Evolutionary conservation across 2,888 invertebrate genomes (phyloP), one percentile per base, ranked within the genome.

Genomic region (Eulithis testata): DNA sequence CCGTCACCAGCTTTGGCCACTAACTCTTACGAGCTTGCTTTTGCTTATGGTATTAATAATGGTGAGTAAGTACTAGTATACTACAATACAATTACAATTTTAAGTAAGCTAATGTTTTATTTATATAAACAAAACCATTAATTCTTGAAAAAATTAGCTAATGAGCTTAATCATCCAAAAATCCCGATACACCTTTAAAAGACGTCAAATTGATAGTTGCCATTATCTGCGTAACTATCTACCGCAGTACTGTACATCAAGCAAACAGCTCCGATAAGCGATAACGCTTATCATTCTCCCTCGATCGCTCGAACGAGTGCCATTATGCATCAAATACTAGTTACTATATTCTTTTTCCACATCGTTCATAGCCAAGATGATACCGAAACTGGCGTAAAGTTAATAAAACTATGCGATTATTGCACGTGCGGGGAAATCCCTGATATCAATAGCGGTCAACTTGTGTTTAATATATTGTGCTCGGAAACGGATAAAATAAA

Each of bases 371-470:
- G 83, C 58, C 85, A 90, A 12, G 66, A 76, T 50, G 2, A 21
- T 21, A 21, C 21, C 21, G 73, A 83, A 66, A 78, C 80, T 70
- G 79, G 76, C 68, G 68, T 72, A 31, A 83, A 82, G 70, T 71
- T 84, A 36, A 82, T 91, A 73, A 83, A 86, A 73, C 76, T 93
- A 65, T 89, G 91, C 82, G 86, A 87, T 64, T 84, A 86, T 73
- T 93, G 93, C 76, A 88, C 90, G 75, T 93, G 92, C 73, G 91
- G 92, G 86, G 93, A 93, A 80, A 91, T 91, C 70, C 83, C 85
- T 2, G 90, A 91, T 72, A 74, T 86, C 11, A 90, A 91, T 60
- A 86, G 87, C 31, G 86, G 86, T 37, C 84, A 89, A 73, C 79
- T 92, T 73, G 90, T 91, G 79, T 81, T 91, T 50, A 91, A 92